A percentile compares a stretch with the other conserved stretches of the same genome.
phyloP scores from a whole-genome alignment of 1,140 invertebrate species.

The Dinoponera quadriceps region DNA sequence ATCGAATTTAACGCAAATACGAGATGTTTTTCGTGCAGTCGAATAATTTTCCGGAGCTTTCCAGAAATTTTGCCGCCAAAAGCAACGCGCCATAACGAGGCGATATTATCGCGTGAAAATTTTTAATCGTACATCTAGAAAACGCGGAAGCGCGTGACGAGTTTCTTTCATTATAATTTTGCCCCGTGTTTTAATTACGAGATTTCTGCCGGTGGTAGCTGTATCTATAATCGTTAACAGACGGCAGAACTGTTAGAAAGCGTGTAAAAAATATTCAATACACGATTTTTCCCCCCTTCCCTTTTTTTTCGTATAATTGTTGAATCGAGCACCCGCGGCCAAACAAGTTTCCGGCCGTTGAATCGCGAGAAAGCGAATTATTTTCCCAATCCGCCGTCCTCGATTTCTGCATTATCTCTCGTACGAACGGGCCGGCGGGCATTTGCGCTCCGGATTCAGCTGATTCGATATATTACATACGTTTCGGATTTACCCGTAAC shows the following conservation, averaged over 20 bases:
- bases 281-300: neutral
- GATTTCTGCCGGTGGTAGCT: slow-evolving; percentile 26
- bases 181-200: slow-evolving; percentile 23
- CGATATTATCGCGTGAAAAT: slow-evolving; percentile 8
- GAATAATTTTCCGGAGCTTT: neutral
- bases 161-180: slow-evolving; percentile 13
- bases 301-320: slow-evolving; percentile 16
- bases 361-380: slow-evolving; percentile 64
- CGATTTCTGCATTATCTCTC: slow-evolving; percentile 55
- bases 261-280: slow-evolving; percentile 59
- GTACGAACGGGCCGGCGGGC: neutral
- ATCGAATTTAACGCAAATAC: too few species aligned
- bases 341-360: slow-evolving; percentile 46
- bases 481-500: neutral
- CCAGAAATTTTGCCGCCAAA: neutral
- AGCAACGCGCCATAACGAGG: neutral
- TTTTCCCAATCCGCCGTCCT: slow-evolving; percentile 53
- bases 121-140: slow-evolving; percentile 13
- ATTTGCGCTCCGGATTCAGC: slow-evolving; percentile 46
- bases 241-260: slow-evolving; percentile 46
- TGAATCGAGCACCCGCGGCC: slow-evolving; percentile 36
- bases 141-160: slow-evolving; percentile 6
- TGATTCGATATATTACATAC: slow-evolving; percentile 25
- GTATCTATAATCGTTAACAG: slow-evolving; percentile 31
- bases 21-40: too few species aligned